Evolutionary conservation across 2,113 vertebrate genomes (phyloP).

Genomic region (Aix galericulata): DNA sequence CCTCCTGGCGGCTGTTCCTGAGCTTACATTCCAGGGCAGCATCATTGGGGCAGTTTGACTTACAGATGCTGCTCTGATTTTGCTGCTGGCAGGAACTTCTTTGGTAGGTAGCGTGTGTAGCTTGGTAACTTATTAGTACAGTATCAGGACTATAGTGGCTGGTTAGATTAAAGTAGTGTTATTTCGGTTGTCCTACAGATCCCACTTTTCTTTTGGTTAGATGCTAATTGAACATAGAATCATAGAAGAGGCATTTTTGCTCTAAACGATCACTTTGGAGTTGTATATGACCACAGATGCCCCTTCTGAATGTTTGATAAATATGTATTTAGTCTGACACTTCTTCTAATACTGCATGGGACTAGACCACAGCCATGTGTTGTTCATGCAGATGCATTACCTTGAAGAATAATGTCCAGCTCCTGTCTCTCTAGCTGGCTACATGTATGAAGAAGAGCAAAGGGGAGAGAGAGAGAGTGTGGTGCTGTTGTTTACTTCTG

Average conservation of each 20-base stretch:
- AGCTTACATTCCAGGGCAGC: neutral
- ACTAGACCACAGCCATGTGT: fast-evolving
- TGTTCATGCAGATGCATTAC: no score
- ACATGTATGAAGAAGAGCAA: fast-evolving
- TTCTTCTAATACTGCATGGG: fast-evolving
- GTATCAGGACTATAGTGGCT: neutral
- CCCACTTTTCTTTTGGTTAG: neutral
- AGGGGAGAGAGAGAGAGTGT: neutral
- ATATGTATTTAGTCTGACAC: neutral
- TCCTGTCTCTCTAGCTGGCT: neutral
- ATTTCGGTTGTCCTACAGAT: neutral
- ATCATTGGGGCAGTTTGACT: neutral
- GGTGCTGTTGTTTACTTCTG: neutral
- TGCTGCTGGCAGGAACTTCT: neutral
- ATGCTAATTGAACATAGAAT: neutral
- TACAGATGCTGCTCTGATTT: fast-evolving
- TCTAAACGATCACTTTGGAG: neutral
- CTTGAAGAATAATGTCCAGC: neutral
- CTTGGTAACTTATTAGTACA: neutral
- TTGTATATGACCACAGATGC: fast-evolving
- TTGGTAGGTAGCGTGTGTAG: neutral
- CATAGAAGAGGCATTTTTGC: neutral
- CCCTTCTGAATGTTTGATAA: neutral
- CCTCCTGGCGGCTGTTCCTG: neutral
- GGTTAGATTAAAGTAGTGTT: neutral